Base-by-base conservation (phyloP, 1,140 invertebrate species). In the Anastrepha obliqua region DNA sequence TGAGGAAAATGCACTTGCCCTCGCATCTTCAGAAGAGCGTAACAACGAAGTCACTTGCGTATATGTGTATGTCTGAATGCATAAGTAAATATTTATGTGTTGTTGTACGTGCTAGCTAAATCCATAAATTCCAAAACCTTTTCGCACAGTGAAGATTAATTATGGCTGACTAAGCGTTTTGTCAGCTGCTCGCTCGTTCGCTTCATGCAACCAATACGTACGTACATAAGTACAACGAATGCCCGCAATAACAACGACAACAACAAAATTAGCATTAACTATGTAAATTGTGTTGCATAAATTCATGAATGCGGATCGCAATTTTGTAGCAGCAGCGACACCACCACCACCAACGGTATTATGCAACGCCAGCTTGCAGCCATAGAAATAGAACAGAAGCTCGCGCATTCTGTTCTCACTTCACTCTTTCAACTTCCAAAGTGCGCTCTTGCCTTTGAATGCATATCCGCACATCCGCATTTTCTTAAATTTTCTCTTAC, bases 261-360 rank as follows among this genome's bases (percentile, higher is more conserved):
- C 70, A 47, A 29, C 29, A 29, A 74, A 44, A 74, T 47, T 51
- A 44, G 42, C 70, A 74, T 74, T 51, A 74, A 29, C 70, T 17
- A 74, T 51, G 70, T 51, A 74, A 74, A 74, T 74, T 74, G 29
- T 74, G 70, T 9, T 74, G 13, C 44, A 74, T 74, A 74, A 74
- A 74, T 74, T 51, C 44, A 74, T 74, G 70, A 74, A 74, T 74
- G 44, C 13, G 70, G 17, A 74, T 17, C 44, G 44, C 70, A 74
- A 47, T 47, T 74, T 74, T 29, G 70, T 39, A 4, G 70, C 70
- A 74, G 17, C 67, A 70, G 67, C 15, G 17, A 13, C 39, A 7
- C 13, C 29, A 29, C 29, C 29, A 29, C 29, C 29, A 29, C 29
- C 11, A 74, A 15, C 67, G 17, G 39, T 13, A 74, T 42, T 42